Evolutionary conservation across 2,113 vertebrate species (phyloP).

Genomic region (Micronycteris hirsuta): DNA sequence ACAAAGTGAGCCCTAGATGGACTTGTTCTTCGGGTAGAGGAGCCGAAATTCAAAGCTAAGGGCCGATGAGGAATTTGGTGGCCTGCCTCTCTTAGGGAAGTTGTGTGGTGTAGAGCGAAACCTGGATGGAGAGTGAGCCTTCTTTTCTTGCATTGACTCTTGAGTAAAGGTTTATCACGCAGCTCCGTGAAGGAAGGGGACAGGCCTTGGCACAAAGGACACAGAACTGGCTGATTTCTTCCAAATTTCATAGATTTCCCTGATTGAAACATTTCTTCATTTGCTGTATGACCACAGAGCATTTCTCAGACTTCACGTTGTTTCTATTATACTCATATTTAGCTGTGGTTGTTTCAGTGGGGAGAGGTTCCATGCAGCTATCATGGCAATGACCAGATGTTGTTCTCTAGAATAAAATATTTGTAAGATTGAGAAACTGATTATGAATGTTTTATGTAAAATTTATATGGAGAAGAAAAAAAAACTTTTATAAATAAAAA

Average conservation of each 20-base stretch:
- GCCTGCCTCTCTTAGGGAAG: background rate
- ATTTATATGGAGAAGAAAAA: background rate
- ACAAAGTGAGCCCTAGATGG: background rate
- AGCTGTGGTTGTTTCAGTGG: background rate
- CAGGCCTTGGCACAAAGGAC: background rate
- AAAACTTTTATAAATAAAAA: background rate
- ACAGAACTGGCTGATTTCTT: background rate
- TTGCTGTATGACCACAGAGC: background rate
- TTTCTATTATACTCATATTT: background rate
- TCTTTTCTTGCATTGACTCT: background rate
- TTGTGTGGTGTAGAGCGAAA: background rate
- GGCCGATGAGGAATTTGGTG: background rate
- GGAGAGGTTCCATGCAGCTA: background rate
- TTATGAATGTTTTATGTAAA: background rate
- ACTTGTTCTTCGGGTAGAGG: background rate
- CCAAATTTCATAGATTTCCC: background rate
- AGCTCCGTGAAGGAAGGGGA: background rate
- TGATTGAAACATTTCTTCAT: background rate
- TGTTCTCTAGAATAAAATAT: background rate
- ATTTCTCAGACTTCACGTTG: background rate
- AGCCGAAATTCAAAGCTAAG: background rate
- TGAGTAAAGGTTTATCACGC: background rate
- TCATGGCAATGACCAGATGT: background rate
- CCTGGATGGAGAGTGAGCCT: background rate
- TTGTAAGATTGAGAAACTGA: background rate